Evolutionary conservation across 64 coral and sea anemone species (phyloP).

Genomic region (Pachyseris speciosa): DNA sequence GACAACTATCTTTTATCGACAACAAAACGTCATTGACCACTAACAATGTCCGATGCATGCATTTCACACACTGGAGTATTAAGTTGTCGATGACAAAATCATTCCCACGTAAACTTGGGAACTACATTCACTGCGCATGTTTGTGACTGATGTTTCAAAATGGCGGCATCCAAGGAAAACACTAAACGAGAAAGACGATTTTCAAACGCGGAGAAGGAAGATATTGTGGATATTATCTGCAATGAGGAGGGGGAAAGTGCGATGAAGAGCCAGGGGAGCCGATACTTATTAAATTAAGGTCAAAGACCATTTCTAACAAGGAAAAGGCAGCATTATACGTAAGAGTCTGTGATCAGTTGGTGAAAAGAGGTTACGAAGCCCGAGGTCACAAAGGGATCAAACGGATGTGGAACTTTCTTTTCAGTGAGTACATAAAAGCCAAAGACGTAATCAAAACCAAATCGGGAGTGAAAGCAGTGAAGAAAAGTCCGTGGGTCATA

Average conservation of each 20-base stretch:
- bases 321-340: too few relatives aligned
- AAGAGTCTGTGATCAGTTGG: too few relatives aligned
- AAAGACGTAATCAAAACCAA: slow-evolving; percentile 11
- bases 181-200: slow-evolving; percentile 32
- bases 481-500: slow-evolving; percentile 10
- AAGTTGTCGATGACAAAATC: too few relatives aligned
- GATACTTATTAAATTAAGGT: slow-evolving; percentile 28
- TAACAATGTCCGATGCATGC: too few relatives aligned
- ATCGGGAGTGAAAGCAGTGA: background rate
- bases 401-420: too few relatives aligned
- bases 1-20: too few relatives aligned
- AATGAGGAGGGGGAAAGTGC: background rate
- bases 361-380: too few relatives aligned
- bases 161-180: slow-evolving; percentile 39
- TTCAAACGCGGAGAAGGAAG: background rate
- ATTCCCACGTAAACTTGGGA: too few relatives aligned
- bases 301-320: slow-evolving; percentile 50
- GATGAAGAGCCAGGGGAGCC: background rate
- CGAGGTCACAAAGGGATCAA: too few relatives aligned
- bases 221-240: slow-evolving; percentile 11
- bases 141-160: slow-evolving; percentile 46
- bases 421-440: slow-evolving; percentile 11
- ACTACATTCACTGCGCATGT: too few relatives aligned
- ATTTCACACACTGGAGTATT: too few relatives aligned
- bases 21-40: too few relatives aligned